Evolutionary conservation across 2,113 vertebrate species (phyloP), one percentile per base, ranked within the genome.

Genomic region (Myiopsitta monachus): DNA sequence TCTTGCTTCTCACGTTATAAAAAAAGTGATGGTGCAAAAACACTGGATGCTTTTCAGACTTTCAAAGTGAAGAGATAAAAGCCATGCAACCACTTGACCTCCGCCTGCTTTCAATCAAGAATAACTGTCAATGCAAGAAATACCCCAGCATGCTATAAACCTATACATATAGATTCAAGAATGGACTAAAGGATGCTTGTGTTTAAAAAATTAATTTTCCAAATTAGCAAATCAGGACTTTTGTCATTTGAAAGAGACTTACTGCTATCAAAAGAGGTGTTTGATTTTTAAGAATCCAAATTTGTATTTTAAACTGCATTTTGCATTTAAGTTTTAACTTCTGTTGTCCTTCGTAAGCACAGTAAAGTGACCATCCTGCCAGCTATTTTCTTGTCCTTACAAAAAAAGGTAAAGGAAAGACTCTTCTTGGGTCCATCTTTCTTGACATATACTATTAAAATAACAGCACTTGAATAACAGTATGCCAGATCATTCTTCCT

Each of bases 91-190:
- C 14, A 36, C 2, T 7, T 64, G 54, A 74, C 30, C 33, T 66
- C 30, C 10, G 24, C 2, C 17, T 88, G 7, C 6, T 86, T 93
- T 80, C 49, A 87, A 39, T 57, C 17, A 62, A 64, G 17, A 4
- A 26, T 11, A 69, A 55, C 36, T 41, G 21, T 28, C 54, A 62
- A 66, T 39, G 8, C 64, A 70, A 55, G 84, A 74, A 66, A n/a
- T 23, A 26, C 2, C 2, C 4, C 24, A 51, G 2, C 5, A 22
- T 12, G 6, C 13, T 70, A 9, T 4, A n/a, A 3, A 57, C 6
- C 2, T 52, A 28, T 30, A n/a, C 7, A 18, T 5, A 44, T 1
- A 44, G 12, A 30, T 5, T 52, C 23, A 68, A 22, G 17, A 79
- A 55, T 14, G 5, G 26, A 41, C 14, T 68, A 8, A 4, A 7